Evolutionary conservation across 1,140 invertebrate genomes (phyloP), one percentile per base, ranked within the genome.

Genomic region (Batillaria attramentaria): DNA sequence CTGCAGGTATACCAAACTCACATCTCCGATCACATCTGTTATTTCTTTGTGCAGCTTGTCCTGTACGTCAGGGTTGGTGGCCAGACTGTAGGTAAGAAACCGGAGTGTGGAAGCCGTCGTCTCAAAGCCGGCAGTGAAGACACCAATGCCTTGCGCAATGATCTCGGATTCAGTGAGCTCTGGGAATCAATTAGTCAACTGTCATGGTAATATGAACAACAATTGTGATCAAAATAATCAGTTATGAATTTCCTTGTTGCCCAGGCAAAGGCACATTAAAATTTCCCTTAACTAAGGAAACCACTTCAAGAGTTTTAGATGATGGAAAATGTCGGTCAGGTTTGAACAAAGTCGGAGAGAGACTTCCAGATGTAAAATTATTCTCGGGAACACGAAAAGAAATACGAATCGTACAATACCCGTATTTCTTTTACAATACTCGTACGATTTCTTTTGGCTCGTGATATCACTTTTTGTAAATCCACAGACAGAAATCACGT

Each of bases 61-160:
- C 81, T 94, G 94, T 5, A 94, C 84, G 0, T 92, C 86, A 0
- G 89, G 92, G 78, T 94, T 87, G 24, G 91, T 83, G 2, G 94
- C 93, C 28, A 95, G 83, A 79, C 93, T 90, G 68, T 93, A 93
- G 0, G 92, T 85, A 0, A 92, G 86, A 80, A 93, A 93, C 0
- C 91, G 86, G 50, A 94, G 85, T 0, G 92, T 90, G 0, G 91
- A 92, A 0, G 93, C 90, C 0, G 93, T 92, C 0, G 94, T 94
- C 86, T 94, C 94, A 81, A 93, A 95, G 3, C 94, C 94, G 70
- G 93, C 95, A 1, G 92, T 89, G 78, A 95, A 94, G 81, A 95
- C 95, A 10, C 94, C 74, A 1, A 93, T 90, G 1, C 93, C 93
- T 84, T 95, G 94, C 0, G 93, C 92, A 1, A 94, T 90, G 18